Percentiles rank a stretch among this genome's conserved stretches.
These are phyloP conservation scores for Artibeus jamaicensis DNA, from an alignment of 2,797 vertebrate genomes.

Conservation along the genomic window DNA sequence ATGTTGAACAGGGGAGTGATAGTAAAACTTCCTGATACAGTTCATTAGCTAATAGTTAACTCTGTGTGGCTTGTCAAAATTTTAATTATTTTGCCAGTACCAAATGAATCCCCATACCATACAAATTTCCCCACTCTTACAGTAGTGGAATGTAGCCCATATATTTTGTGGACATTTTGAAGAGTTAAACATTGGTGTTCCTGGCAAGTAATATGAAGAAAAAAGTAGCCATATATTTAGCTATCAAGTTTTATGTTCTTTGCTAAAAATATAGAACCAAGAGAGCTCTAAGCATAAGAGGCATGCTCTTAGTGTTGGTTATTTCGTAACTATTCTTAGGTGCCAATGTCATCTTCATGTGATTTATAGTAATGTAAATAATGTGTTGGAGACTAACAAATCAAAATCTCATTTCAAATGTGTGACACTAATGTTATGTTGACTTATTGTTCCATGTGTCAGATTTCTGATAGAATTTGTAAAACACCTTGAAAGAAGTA, in stretches of 20 bases:
- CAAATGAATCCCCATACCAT: not conserved
- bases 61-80: constrained; percentile 1
- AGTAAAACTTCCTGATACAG: not conserved
- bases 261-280: constrained; percentile 72
- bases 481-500: constrained; percentile 77
- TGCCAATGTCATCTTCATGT: constrained; percentile 82
- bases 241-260: constrained; percentile 62
- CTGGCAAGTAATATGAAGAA: constrained; percentile 48
- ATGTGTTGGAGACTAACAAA: constrained; percentile 87
- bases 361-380: constrained; percentile 86
- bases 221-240: constrained; percentile 50
- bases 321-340: constrained; percentile 82
- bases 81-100: constrained; percentile 41
- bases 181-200: constrained; percentile 5
- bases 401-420: constrained; percentile 92
- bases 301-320: constrained; percentile 71
- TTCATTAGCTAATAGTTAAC: not conserved
- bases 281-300: constrained; percentile 71
- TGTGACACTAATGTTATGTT: constrained; percentile 87
- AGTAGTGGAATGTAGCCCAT: not conserved
- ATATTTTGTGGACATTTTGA: constrained; percentile 36
- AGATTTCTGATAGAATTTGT: constrained; percentile 85
- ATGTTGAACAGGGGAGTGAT: not conserved
- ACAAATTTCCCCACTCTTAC: not conserved
- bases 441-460: constrained; percentile 86